Percentiles rank a stretch among this genome's conserved stretches.
phyloP scores from a whole-genome alignment of 2,113 vertebrate species.

The Perca flavescens region DNA sequence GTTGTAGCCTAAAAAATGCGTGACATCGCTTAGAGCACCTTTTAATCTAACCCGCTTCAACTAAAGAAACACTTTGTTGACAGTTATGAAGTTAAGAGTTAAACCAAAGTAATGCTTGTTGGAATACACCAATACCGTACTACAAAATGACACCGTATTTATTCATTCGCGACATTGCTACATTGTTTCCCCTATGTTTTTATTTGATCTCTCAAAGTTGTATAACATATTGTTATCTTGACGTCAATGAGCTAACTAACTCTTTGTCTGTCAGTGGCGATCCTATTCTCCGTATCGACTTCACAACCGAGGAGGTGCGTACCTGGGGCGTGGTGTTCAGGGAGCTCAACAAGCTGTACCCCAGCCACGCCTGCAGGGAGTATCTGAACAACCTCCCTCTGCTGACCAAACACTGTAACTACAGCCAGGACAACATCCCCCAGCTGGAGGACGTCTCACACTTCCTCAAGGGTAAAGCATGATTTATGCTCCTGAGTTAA shows the following conservation, averaged over 20 bases:
- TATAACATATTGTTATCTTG: neutral
- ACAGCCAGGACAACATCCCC: constrained; percentile 93
- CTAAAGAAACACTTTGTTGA: neutral
- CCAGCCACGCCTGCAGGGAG: constrained; percentile 92
- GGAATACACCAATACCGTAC: neutral
- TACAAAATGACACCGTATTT: neutral
- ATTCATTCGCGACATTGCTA: neutral
- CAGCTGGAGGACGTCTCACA: constrained; percentile 93
- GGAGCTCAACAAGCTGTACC: constrained; percentile 93
- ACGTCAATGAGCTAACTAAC: neutral
- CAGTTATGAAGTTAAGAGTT: neutral
- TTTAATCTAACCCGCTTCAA: neutral
- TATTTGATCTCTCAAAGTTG: neutral
- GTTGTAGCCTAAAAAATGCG: too few species aligned
- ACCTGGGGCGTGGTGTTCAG: constrained; percentile 93
- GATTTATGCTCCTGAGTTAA: too few species aligned
- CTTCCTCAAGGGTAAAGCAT: constrained; percentile 89
- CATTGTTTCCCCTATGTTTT: neutral
- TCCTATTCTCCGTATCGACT: constrained; percentile 90
- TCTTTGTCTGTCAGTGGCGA: constrained; percentile 83
- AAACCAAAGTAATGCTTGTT: neutral
- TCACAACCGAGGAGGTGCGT: constrained; percentile 91
- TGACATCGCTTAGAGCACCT: too few species aligned
- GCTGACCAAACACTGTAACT: constrained; percentile 90
- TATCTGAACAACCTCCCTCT: constrained; percentile 93